Evolutionary conservation across 2,797 vertebrate species (phyloP).

Genomic region (Bradypodion ventrale): DNA sequence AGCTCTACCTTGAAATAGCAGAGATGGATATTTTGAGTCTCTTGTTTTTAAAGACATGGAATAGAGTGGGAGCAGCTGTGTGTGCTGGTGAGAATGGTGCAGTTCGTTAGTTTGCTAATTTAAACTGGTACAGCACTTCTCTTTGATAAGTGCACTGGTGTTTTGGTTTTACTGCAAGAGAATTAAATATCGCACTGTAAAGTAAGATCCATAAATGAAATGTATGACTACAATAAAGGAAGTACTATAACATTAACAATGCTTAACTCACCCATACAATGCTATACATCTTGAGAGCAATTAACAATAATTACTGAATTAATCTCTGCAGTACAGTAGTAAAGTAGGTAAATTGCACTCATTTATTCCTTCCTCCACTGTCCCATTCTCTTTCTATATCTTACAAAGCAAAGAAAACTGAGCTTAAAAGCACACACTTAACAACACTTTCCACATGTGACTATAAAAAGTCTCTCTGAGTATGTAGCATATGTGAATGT

Average conservation of each 20-base stretch:
- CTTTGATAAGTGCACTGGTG: background rate
- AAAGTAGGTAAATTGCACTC: background rate
- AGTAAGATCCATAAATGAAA: constrained; percentile 56
- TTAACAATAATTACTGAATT: constrained; percentile 64
- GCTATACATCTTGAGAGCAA: constrained; percentile 54
- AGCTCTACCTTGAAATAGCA: background rate
- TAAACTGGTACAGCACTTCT: background rate
- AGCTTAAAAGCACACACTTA: background rate
- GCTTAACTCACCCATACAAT: constrained; percentile 47
- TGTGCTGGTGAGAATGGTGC: background rate
- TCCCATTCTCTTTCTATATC: background rate
- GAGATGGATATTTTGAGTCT: background rate
- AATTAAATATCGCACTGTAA: constrained; percentile 15
- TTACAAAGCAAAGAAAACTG: constrained; percentile 6
- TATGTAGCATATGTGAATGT: constrained; percentile 3
- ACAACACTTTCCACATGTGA: background rate
- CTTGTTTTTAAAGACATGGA: rapidly evolving
- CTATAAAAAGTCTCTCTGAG: background rate
- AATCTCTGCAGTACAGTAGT: constrained; percentile 37
- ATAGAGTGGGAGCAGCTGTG: background rate
- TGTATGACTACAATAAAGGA: constrained; percentile 62
- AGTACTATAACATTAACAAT: constrained; percentile 51
- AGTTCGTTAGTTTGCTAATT: background rate
- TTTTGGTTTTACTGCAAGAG: constrained; percentile 20
- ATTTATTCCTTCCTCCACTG: background rate